A percentile compares a stretch with the other conserved stretches of the same genome.
Conservation (phyloP, 2,888 invertebrate genomes). For the Cosmia trapezina region DNA sequence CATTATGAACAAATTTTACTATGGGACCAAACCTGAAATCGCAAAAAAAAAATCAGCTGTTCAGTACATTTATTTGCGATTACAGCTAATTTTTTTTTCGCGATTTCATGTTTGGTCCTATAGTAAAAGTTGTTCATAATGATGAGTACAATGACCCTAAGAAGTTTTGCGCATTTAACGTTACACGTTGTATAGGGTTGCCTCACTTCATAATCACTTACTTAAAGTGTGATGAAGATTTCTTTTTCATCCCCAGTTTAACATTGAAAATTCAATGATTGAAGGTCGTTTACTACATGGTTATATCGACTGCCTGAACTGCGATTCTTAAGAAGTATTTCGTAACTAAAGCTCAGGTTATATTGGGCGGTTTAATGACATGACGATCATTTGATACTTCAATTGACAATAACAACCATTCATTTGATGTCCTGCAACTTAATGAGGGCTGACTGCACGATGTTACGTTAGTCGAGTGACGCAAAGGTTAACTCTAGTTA, state of each 20-base stretch:
- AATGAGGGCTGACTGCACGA: conserved; percentile 33
- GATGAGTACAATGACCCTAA: too few species aligned
- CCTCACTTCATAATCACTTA: too few species aligned
- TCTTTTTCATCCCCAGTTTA: not conserved
- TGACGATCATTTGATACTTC: conserved; percentile 28
- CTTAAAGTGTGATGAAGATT: not conserved
- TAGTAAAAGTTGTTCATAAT: too few species aligned
- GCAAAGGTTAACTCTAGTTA: not conserved
- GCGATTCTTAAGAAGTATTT: conserved; percentile 9
- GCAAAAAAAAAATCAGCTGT: too few species aligned
- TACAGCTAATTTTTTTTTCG: too few species aligned
- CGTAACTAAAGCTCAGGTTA: conserved; percentile 35
- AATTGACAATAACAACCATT: conserved; percentile 37
- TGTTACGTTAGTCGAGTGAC: not conserved
- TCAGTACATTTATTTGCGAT: too few species aligned
- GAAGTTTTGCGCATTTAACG: too few species aligned
- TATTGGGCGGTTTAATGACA: conserved; percentile 20
- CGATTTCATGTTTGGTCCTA: too few species aligned
- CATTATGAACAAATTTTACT: too few species aligned
- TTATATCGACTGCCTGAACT: conserved; percentile 23
- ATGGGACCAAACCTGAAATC: too few species aligned
- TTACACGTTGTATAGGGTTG: too few species aligned
- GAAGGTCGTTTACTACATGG: conserved; percentile 25
- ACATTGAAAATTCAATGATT: conserved; percentile 35
- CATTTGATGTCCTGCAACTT: conserved; percentile 49